Base-by-base conservation (phyloP, 2,113 vertebrate genomes). In the Odontophorus gujanensis region DNA sequence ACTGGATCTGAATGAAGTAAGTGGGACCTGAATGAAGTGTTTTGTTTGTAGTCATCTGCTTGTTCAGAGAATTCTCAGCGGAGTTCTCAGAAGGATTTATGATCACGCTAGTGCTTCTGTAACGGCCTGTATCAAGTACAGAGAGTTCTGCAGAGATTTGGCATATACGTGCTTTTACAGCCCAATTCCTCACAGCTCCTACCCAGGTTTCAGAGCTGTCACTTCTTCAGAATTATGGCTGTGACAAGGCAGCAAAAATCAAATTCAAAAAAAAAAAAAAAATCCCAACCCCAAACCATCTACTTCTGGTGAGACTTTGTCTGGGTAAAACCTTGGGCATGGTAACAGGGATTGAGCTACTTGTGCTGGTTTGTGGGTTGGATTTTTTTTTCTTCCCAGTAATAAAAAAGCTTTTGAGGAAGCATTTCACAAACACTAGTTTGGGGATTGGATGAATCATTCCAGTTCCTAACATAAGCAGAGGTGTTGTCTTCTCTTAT, bases 51-150 rank as follows among this genome's bases (percentile, higher is more conserved):
- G 43, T 66, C 11, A 16, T 66, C 43, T 76, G 25, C 51, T 71
- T 65, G 16, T 79, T 92, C 53, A 81, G 79, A 85, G 48, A 40
- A 30, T 77, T 94, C 74, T 83, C 32, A 80, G 38, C 67, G 47
- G 40, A 66, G 63, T 84, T 76, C 17, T 79, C 43, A 40, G 65
- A 87, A 83, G 25, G 45, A n/a, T 77, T 82, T 85, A 43, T 85
- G n/a, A 16, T 85, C 73, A 53, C 74, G 20, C 43, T 68, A 89
- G 4, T 62, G 36, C 26, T 43, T 66, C 68, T 59, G 8, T 73
- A 89, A 82, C 12, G 81, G 55, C 9, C 50, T 20, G 1, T 66
- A 42, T 71, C 32, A 73, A 48, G 21, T 75, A 50, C 34, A 65
- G 68, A 81, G 82, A 89, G 40, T 34, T 48, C 57, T 81, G 58